A percentile compares a stretch with the other conserved stretches of the same genome.
phyloP scores from a whole-genome alignment of 2,888 invertebrate genomes.

The Ormyrus labotus region DNA sequence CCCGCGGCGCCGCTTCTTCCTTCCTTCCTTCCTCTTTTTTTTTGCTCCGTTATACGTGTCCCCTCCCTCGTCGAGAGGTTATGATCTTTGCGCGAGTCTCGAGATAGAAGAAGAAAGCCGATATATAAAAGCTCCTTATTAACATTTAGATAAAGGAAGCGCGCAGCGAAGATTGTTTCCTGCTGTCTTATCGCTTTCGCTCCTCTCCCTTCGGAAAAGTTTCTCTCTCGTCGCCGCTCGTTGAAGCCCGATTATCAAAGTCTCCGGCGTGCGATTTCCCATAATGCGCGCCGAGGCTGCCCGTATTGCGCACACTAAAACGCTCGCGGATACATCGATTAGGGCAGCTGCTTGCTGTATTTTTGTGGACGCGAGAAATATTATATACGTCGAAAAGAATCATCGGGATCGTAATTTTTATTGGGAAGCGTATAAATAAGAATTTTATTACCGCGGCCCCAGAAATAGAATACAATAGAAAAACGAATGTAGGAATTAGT shows the following conservation, averaged over 20 bases:
- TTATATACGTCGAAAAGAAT: too few relatives aligned
- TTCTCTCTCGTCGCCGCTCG: slow-evolving; percentile 10
- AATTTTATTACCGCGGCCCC: background rate
- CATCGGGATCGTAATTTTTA: too few relatives aligned
- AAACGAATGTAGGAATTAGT: slow-evolving; percentile 30
- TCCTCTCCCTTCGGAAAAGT: slow-evolving; percentile 28
- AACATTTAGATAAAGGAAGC: slow-evolving; percentile 74
- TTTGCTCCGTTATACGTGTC: slow-evolving; percentile 6
- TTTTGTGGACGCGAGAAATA: too few relatives aligned
- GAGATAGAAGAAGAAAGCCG: slow-evolving; percentile 25
- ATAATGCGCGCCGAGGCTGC: background rate
- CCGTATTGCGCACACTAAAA: background rate
- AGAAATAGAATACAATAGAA: slow-evolving; percentile 15
- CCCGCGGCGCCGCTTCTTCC: slow-evolving; percentile 65
- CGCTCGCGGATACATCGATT: too few relatives aligned
- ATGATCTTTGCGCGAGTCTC: slow-evolving; percentile 48
- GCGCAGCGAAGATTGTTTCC: slow-evolving; percentile 52
- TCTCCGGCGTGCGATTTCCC: slow-evolving; percentile 63
- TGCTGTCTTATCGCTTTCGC: slow-evolving; percentile 17
- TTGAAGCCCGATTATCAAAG: slow-evolving; percentile 40
- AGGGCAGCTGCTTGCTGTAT: too few relatives aligned
- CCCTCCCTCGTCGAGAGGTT: slow-evolving; percentile 37
- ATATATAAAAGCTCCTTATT: slow-evolving; percentile 64
- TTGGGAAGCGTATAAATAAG: too few relatives aligned
- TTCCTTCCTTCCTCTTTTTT: slow-evolving; percentile 12